Base-by-base conservation (phyloP, 2,888 invertebrate genomes). In the Andrena flavipes region DNA sequence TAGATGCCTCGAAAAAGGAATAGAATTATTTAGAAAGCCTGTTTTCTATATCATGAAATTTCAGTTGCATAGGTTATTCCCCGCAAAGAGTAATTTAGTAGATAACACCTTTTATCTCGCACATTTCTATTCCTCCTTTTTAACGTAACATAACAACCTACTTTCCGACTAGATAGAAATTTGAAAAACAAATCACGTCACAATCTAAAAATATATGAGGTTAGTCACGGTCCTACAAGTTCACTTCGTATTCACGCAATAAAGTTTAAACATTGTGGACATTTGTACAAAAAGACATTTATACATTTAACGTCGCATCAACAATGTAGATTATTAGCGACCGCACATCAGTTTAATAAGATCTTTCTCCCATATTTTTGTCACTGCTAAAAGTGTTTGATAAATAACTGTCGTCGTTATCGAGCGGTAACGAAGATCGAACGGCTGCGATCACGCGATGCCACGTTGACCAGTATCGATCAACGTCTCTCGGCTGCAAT, bases 401-500 rank as follows among this genome's bases (percentile, higher is more conserved):
- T 56, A 7, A 26, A 56, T 56, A 56, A 23, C 56, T 56, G 56
- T 56, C 56, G 56, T 4, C 56, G 20, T 56, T 60, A 60, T 60
- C 16, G 26, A 60, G 29, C n/a, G 29, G n/a, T 16, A 60, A 60
- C 10, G 29, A 60, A 60, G 29, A 60, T 60, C 29, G 60, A 60
- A 26, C 16, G 29, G 16, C 29, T 60, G 60, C 16, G 26, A 60
- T 29, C 60, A 60, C 60, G 60, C 16, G 60, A 29, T 60, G 5
- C 64, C 26, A 8, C 16, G 26, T 42, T 63, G 63, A 5, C 13
- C 29, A 10, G 7, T 26, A 42, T 71, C 30, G 48, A 72, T 62
- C 49, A 51, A 33, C 8, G 49, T 65, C 23, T 20, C 23, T 33
- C 35, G n/a, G 69, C 74, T 69, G 60, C 69, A 64, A 80, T 65